Base-by-base conservation (phyloP, 2,113 vertebrate species). In the Embiotoca jacksoni region DNA sequence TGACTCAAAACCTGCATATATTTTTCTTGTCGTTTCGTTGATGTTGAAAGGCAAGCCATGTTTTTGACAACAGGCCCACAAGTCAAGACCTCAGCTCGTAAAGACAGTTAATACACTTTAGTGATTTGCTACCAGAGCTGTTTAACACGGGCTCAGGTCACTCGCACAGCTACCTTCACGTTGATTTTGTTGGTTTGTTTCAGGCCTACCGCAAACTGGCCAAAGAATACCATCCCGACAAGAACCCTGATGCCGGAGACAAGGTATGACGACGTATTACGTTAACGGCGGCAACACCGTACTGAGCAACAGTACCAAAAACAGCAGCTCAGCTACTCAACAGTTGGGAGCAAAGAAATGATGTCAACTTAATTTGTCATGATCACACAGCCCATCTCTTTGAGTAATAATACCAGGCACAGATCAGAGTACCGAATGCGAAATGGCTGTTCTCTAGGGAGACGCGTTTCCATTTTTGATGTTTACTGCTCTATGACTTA, bases 141-240 rank as follows among this genome's bases (percentile, higher is more conserved):
- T 50, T 37, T 4, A 39, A 16, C 39, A 36, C 30, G 33, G 30
- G 23, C 33, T 41, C 30, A 44, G 6, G 3, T 10, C 1, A 3
- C n/a, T 44, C 1, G 41, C 36, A 56, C 64, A 56, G 13, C 10
- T 52, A 52, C 52, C 14, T 55, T 86, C n/a, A 54, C 1, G 5
- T 50, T 74, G 47, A 52, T 50, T 33, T 67, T n/a, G 7, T 75
- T 66, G 23, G 0, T 85, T 84, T 76, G 6, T 83, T 95, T 37
- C 91, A 99, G 98, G 97, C 98, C 13, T 99, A 99, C 89, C 96
- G 97, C 70, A 99, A 99, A 83, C 85, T 99, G 92, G 98, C 98
- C 84, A 99, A 99, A 93, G 98, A 99, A 44, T 99, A 99, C 84
- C 98, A 99, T 69, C 98, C 98, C 82, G 98, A 99, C 94, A 99